phyloP scores from a whole-genome alignment of 1,140 invertebrate genomes.

The Pogonus chalceus region DNA sequence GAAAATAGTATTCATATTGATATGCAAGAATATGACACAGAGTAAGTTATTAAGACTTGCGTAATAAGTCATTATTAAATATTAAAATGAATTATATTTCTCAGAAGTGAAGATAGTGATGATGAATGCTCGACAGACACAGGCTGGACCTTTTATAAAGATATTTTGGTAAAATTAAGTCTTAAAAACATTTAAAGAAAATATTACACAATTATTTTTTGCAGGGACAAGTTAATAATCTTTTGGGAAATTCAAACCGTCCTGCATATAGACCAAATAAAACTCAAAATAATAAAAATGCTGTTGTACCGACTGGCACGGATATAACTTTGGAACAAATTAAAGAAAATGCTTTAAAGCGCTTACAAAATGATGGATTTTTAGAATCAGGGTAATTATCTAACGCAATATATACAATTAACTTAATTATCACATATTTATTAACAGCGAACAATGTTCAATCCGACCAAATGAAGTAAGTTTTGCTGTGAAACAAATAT shows the following conservation, averaged over 20 bases:
- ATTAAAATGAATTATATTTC: conserved; percentile 14
- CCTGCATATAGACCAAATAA: conserved; percentile 21
- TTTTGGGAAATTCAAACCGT: conserved; percentile 36
- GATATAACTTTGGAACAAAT: conserved; percentile 33
- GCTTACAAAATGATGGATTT: conserved; percentile 39
- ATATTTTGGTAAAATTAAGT: conserved; percentile 46
- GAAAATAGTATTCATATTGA: conserved; percentile 50
- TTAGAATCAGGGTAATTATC: conserved; percentile 12
- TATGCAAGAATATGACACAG: conserved; percentile 47
- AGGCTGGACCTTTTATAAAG: conserved; percentile 57
- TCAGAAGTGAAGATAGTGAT: conserved; percentile 37
- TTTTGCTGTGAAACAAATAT: conserved; percentile 46
- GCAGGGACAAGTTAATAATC: conserved; percentile 41
- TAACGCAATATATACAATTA: conserved; percentile 2
- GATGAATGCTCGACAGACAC: conserved; percentile 42
- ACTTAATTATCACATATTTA: conserved; percentile 3
- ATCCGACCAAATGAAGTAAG: conserved; percentile 25
- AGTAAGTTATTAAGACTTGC: conserved; percentile 21
- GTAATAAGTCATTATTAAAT: neutral
- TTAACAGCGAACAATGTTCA: neutral
- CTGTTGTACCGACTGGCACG: conserved; percentile 20
- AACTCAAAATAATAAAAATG: conserved; percentile 12
- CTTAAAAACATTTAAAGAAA: neutral
- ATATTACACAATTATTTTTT: conserved; percentile 5
- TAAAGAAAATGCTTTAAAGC: conserved; percentile 40